phyloP scores from a whole-genome alignment of 2,888 invertebrate genomes.

The Drosophila pseudotalamancana region DNA sequence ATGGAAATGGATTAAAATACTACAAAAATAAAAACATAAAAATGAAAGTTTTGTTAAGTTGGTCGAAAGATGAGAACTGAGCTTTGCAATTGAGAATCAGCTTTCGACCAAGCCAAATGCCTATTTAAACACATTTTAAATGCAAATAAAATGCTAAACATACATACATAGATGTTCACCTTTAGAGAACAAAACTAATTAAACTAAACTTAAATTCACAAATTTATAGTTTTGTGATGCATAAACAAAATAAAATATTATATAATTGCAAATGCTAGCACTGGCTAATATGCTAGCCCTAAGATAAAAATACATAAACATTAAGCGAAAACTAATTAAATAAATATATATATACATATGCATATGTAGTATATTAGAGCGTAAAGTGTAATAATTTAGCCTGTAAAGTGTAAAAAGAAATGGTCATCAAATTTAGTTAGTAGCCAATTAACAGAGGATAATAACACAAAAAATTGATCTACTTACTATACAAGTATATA shows the following conservation, averaged over 20 bases:
- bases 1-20: slow-evolving; percentile 36
- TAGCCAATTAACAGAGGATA: slow-evolving; percentile 75
- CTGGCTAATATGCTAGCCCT: no score
- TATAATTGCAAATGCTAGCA: slow-evolving; percentile 32
- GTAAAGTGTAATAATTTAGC: slow-evolving; percentile 71
- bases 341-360: slow-evolving; percentile 32
- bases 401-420: slow-evolving; percentile 74
- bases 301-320: slow-evolving; percentile 21
- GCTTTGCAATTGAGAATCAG: slow-evolving; percentile 20
- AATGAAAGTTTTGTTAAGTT: slow-evolving; percentile 37
- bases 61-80: slow-evolving; percentile 38
- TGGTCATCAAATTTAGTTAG: slow-evolving; percentile 77
- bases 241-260: slow-evolving; percentile 38
- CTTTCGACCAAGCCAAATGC: slow-evolving; percentile 46
- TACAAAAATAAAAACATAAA: background rate
- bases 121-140: slow-evolving; percentile 27
- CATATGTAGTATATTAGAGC: slow-evolving; percentile 59
- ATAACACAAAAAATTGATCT: slow-evolving; percentile 59
- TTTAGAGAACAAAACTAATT: slow-evolving; percentile 15
- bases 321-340: slow-evolving; percentile 9
- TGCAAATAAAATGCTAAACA: slow-evolving; percentile 37
- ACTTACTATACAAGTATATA: slow-evolving; percentile 42
- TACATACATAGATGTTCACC: slow-evolving; percentile 36
- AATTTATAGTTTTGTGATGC: slow-evolving; percentile 36
- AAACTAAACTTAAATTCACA: slow-evolving; percentile 15